Evolutionary conservation across 2,888 invertebrate species (phyloP).

Genomic region (Xestia sexstrigata): DNA sequence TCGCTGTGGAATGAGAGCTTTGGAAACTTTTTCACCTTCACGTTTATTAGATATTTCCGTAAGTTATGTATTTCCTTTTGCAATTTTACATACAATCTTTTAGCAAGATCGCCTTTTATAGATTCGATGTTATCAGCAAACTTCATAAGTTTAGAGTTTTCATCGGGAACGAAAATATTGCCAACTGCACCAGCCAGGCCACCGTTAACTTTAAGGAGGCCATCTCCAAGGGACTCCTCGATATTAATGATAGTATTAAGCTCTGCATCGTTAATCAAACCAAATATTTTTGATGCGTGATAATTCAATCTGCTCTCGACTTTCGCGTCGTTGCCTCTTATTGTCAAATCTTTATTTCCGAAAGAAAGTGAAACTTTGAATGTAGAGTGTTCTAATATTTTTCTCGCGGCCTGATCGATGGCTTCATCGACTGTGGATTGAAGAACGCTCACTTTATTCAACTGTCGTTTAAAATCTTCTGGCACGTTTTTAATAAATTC

Average conservation of each 20-base stretch:
- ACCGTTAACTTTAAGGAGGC: not conserved
- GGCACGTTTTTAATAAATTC: not conserved
- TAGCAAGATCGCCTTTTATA: slow-evolving; percentile 4
- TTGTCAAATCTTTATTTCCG: slow-evolving; percentile 6
- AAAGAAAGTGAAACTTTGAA: not conserved
- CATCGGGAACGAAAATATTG: not conserved
- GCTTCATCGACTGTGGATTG: not conserved
- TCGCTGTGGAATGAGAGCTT: not conserved
- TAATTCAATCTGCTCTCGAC: not conserved
- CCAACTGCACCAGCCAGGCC: not conserved
- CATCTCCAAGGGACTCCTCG: not conserved
- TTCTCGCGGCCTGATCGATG: not conserved
- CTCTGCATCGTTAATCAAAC: not conserved
- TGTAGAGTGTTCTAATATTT: not conserved
- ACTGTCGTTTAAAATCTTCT: not conserved
- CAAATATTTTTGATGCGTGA: not conserved
- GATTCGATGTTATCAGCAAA: not conserved
- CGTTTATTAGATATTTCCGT: not conserved
- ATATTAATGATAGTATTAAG: not conserved
- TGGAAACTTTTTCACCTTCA: not conserved
- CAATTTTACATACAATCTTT: slow-evolving; percentile 2
- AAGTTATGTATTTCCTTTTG: not conserved
- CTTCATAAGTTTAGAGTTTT: not conserved
- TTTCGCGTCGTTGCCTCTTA: not conserved
- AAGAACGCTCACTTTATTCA: not conserved